Evolutionary conservation across 2,888 invertebrate species (phyloP), one percentile per base, ranked within the genome.

Genomic region (Leptothorax acervorum): DNA sequence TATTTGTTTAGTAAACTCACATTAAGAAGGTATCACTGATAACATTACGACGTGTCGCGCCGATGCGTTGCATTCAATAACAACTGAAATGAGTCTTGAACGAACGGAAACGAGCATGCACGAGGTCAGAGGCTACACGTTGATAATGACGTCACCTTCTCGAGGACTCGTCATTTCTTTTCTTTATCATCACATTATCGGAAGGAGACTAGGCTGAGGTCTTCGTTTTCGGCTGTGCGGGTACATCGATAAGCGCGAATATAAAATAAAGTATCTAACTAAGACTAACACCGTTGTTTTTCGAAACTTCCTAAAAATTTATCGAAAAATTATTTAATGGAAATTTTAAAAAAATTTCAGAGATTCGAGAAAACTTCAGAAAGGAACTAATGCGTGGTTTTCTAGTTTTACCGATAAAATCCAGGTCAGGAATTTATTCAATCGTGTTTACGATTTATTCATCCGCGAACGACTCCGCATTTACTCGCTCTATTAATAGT

Each of bases 71-170:
- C 81, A 70, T 82, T 65, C 71, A 66, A 83, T 79, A 78, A 68
- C 65, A 62, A 68, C 70, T 51, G 39, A 76, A 76, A 76, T 75
- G 28, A 35, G 48, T 65, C 35, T 65, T 65, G 65, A 75, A 65
- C 51, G 65, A 4, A 65, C 65, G 75, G 75, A 82, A 83, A 70
- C 70, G 68, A 51, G 45, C 55, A 15, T 42, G 83, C 85, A 73
- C 75, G 90, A 84, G 90, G 91, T 90, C 88, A 88, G 82, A 91
- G 90, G 89, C 68, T 86, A 86, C 60, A 85, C 53, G 82, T 89
- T 88, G 90, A 91, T 90, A 90, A 81, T 90, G 88, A 91, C 89
- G 87, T 90, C 90, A 89, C 74, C 65, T 85, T 75, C 84, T 84
- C 68, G 83, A 83, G 84, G 85, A 84, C 65, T 81, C 71, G 63